Evolutionary conservation across 2,113 vertebrate genomes (phyloP), one percentile per base, ranked within the genome.

Genomic region (Platichthys stellatus): DNA sequence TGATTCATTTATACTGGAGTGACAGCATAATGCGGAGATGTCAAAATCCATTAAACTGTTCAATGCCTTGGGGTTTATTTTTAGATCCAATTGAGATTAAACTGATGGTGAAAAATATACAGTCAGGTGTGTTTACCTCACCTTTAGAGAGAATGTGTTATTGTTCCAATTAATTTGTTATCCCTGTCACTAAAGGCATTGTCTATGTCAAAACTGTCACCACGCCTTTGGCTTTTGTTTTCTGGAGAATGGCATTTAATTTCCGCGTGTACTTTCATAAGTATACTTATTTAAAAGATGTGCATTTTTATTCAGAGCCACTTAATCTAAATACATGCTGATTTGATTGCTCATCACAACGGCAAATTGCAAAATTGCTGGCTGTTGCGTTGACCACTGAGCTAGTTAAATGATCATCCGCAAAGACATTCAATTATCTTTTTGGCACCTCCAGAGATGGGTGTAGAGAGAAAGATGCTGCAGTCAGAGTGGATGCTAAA

Each of bases 11-110:
- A 97, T 96, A 97, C 91, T 90, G 94, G 97, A 98, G 96, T 99
- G 98, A 98, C 97, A 98, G 96, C 95, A 97, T 98, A 99, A 99
- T 98, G 97, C 96, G 94, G 96, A 96, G 95, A 96, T 94, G 97
- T 98, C 98, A 98, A 97, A 97, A 97, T 97, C 96, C 96, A 99
- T 99, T 99, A 98, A 98, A 97, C 96, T 97, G 97, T 97, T 98
- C 97, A 98, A 97, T 96, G 96, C 98, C 97, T 98, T 89, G 94
- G 95, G 96, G 95, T 96, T 98, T 98, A 98, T 98, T 99, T 99
- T 99, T 98, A 98, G 98, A 98, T 96, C 94, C 97, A 98, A 98
- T 97, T 98, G 97, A 97, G 96, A 97, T 95, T 97, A 97, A 98
- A 98, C 97, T 97, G 97, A 98, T 98, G 95, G 96, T 98, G 97